These are phyloP conservation scores for Serranochromis macrocephalus DNA, from an alignment of 2,113 vertebrate species.

Conservation along the genomic window DNA sequence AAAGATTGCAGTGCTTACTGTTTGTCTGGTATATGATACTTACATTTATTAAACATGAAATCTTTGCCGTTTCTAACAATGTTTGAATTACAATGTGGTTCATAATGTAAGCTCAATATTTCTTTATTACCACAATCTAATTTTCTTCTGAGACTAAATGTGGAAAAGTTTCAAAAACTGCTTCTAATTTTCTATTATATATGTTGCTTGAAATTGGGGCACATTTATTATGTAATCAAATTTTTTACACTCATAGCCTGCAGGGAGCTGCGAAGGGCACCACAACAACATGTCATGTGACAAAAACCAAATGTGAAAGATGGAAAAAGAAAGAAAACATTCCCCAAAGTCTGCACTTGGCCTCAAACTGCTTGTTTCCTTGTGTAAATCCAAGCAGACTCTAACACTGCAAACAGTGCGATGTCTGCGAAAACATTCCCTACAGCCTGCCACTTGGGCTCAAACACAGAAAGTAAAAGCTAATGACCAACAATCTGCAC, in stretches of 20 bases:
- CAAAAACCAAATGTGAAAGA: not conserved
- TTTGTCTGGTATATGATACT: not conserved
- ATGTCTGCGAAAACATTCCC: not conserved
- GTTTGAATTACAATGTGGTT: not conserved
- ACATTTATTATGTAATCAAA: not conserved
- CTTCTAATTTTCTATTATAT: not conserved
- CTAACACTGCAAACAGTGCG: not conserved
- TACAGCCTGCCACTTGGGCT: not conserved
- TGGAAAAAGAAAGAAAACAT: not conserved
- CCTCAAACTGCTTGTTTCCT: not conserved
- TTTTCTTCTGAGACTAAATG: not conserved
- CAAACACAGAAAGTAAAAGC: not conserved
- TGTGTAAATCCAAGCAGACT: not conserved
- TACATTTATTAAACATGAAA: not conserved
- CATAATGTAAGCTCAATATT: not conserved
- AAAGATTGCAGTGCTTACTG: not conserved
- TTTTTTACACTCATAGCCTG: not conserved
- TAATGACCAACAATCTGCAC: not conserved
- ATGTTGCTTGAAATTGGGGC: not conserved
- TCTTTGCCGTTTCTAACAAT: not conserved
- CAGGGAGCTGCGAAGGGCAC: not conserved
- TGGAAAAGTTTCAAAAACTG: not conserved
- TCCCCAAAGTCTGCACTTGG: not conserved
- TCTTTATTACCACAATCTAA: not conserved
- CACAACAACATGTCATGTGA: not conserved